Evolutionary conservation across 2,113 vertebrate species (phyloP), one percentile per base, ranked within the genome.

Genomic region (Cavia aperea): DNA sequence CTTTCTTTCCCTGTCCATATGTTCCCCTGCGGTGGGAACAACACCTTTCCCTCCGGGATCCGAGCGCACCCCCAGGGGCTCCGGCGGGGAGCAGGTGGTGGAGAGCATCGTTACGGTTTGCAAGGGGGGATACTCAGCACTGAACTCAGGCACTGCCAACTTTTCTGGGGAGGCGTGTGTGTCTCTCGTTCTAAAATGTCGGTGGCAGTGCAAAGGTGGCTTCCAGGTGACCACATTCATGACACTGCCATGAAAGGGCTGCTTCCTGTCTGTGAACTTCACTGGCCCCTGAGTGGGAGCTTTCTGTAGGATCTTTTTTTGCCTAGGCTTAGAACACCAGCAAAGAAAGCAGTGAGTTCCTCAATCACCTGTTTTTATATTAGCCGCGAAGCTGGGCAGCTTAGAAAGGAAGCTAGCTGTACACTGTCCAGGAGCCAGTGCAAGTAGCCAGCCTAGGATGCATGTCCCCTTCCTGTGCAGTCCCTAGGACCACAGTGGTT

Each of bases 41-140:
- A 83, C 92, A 96, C 96, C 96, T 96, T 95, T 92, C 77, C 90
- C 95, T 96, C 84, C 88, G 87, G 93, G 93, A 81, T 82, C 90
- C 81, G 56, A 62, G 89, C 49, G 66, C 81, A 90, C 91, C 86
- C 56, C 87, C 90, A 89, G 36, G 75, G 92, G 88, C 93, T 51
- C 77, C 75, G 79, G 93, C 31, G 65, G 63, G 89, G 93, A 91
- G 84, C 93, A 91, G 93, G 95, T 93, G 93, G 86, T 58, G 86
- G 70, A 70, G 49, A 70, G n/a, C 33, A 66, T 23, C 81, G 77
- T 77, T 39, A 84, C 31, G 46, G 54, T 86, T 95, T 78, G 78
- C 85, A 96, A 88, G 89, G 58, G 91, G 88, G 86, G 89, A 88
- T 86, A 31, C 86, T 84, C 5, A 33, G 49, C 36, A 31, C 65